Percentiles rank a stretch among this genome's conserved stretches.
phyloP scores from a whole-genome alignment of 2,113 vertebrate species.

The Macrotus californicus region DNA sequence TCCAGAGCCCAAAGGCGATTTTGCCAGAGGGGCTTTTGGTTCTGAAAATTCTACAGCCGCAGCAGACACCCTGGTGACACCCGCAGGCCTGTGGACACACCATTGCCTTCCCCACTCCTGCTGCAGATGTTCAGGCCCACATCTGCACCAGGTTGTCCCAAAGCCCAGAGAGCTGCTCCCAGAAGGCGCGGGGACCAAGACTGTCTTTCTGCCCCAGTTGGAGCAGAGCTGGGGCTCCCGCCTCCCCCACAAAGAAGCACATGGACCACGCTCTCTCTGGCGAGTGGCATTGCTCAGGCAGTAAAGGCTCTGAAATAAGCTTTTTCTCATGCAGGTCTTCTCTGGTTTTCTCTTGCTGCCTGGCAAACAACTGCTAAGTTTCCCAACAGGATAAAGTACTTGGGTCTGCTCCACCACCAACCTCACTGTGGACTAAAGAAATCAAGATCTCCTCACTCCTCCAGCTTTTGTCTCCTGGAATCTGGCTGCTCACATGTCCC shows the following conservation, averaged over 20 bases:
- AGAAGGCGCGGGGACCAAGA: neutral
- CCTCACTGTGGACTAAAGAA: neutral
- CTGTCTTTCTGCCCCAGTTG: fast-evolving
- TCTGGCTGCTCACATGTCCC: neutral
- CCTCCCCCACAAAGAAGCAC: neutral
- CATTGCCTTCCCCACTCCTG: neutral
- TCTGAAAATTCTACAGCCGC: fast-evolving
- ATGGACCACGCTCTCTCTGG: neutral
- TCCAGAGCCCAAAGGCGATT: neutral
- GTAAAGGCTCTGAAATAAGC: neutral
- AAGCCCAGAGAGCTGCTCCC: neutral
- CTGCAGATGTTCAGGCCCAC: fast-evolving
- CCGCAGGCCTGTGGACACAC: neutral
- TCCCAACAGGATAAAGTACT: neutral
- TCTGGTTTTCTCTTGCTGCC: neutral
- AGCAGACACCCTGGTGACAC: fast-evolving
- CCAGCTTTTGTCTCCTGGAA: neutral
- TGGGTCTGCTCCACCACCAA: neutral
- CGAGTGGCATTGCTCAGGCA: neutral
- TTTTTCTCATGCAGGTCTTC: neutral
- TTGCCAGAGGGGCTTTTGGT: neutral
- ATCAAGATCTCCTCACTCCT: neutral
- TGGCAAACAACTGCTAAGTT: neutral
- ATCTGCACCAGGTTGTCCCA: neutral
- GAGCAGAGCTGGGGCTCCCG: neutral